Base-by-base conservation (phyloP, 2,888 invertebrate genomes). In the Trissonchulus latispiculum region DNA sequence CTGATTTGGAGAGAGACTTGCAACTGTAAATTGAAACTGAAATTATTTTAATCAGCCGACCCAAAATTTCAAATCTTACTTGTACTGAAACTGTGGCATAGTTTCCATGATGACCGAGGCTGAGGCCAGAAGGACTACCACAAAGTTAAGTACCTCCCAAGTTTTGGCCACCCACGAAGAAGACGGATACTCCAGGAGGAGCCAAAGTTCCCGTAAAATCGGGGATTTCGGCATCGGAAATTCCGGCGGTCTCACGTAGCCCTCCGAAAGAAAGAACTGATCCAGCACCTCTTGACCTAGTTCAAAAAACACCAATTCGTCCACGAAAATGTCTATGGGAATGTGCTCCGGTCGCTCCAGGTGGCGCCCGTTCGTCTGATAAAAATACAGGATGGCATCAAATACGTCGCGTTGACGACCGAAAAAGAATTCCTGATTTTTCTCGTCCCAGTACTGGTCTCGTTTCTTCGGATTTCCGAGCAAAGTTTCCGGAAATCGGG, bases 241-340 rank as follows among this genome's bases (percentile, higher is more conserved):
- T 15, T 48, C 48, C 8, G 48, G 48, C 8, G 66, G 66, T 64
- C 28, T 64, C 35, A 29, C 66, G 28, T 64, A 64, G n/a, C 66
- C 66, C 28, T 64, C 66, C 15, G 31, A 32, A 8, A 32, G 18
- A 18, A 29, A 64, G 35, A 64, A 64, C 8, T 33, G 8, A 8
- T 64, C 32, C 66, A 64, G 8, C 8, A 64, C 35, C 18, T 64
- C 66, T 64, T 29, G 8, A 18, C 32, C 32, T 28, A 64, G 8
- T 64, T 64, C n/a, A 28, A 64, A 64, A 64, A 64, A 64, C 8
- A 32, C 28, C n/a, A 64, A n/a, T 64, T 64, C 66, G 18, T 64
- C 66, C 31, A 32, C 32, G 35, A 64, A 64, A 8, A 64, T 33
- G 18, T 64, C 66, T 8, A 64, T 29, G 31, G 66, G 66, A 29